A percentile compares a stretch with the other conserved stretches of the same genome.
phyloP scores from a whole-genome alignment of 2,888 invertebrate species.

The Napeogenes sylphis region DNA sequence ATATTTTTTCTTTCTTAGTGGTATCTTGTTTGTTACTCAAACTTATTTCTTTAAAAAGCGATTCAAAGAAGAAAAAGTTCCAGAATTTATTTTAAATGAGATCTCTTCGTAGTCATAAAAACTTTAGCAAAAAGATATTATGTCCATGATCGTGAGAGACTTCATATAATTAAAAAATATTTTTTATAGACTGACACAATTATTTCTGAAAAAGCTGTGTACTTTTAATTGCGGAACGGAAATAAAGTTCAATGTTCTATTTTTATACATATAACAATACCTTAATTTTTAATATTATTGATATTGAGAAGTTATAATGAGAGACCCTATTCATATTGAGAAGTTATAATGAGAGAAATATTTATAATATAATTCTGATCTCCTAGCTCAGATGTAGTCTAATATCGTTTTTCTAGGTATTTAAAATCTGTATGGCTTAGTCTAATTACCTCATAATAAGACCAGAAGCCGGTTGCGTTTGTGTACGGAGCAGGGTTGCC shows the following conservation, averaged over 20 bases:
- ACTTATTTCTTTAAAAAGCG: constrained; percentile 2
- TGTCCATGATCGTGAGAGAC: background rate
- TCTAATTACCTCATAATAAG: constrained; percentile 86
- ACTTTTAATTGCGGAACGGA: too few species aligned
- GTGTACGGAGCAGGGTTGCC: constrained; percentile 91
- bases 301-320: too few species aligned
- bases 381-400: too few species aligned
- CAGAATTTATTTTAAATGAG: constrained; percentile 4
- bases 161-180: background rate
- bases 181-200: background rate
- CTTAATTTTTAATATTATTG: too few species aligned
- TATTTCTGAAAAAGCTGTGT: background rate
- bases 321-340: too few species aligned
- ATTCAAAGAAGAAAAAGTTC: background rate
- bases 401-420: too few species aligned
- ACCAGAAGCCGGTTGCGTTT: constrained; percentile 90
- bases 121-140: constrained; percentile 14
- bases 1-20: background rate
- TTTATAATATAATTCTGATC: too few species aligned
- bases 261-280: too few species aligned
- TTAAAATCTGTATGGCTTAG: too few species aligned
- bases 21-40: background rate
- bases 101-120: constrained; percentile 10
- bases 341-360: too few species aligned
- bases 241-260: too few species aligned